Evolutionary conservation across 1,140 invertebrate species (phyloP).

Genomic region (Chionoecetes opilio): DNA sequence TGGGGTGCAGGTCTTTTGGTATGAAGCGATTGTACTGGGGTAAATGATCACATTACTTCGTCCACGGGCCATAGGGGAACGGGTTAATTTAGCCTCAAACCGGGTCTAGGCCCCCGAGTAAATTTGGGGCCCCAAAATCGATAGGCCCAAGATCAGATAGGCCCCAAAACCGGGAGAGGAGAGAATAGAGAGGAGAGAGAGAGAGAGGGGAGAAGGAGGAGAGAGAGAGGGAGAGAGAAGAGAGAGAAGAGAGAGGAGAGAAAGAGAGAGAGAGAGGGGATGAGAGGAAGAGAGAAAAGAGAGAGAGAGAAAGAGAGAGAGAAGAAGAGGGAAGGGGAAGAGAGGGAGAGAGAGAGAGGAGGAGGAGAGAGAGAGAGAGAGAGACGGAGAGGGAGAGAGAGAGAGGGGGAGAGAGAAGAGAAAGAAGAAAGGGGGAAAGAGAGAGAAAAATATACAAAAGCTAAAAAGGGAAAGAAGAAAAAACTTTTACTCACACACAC

Average conservation of each 20-base stretch:
- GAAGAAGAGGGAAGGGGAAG: neutral
- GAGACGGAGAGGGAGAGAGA: neutral
- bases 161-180: too few relatives aligned
- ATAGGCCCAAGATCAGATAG: too few relatives aligned
- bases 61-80: too few relatives aligned
- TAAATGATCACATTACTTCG: too few relatives aligned
- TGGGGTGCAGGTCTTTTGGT: too few relatives aligned
- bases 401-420: neutral
- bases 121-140: too few relatives aligned
- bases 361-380: neutral
- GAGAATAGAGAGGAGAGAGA: too few relatives aligned
- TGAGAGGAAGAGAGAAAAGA: neutral
- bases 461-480: neutral
- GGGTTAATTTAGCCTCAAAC: too few relatives aligned
- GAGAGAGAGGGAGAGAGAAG: neutral
- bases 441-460: neutral
- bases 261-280: neutral
- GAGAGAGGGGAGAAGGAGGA: neutral
- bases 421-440: neutral
- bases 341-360: neutral
- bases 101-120: too few relatives aligned
- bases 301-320: neutral
- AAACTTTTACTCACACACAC: neutral
- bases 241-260: neutral
- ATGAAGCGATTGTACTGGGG: too few relatives aligned